phyloP scores from a whole-genome alignment of 2,797 vertebrate species.

The Thamnophis elegans region DNA sequence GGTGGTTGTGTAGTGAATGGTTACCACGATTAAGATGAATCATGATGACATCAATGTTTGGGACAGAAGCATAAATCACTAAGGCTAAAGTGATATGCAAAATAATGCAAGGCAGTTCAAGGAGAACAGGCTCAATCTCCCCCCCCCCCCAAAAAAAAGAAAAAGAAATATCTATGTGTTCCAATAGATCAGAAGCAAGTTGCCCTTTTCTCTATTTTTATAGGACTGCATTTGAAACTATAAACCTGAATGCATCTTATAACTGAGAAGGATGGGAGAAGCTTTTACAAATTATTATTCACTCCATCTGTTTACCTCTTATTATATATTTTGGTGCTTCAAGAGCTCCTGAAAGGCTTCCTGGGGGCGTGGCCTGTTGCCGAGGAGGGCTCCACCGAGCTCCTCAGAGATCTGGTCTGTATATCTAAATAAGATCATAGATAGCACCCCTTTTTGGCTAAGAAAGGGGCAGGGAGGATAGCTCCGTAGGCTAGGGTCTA shows the following conservation, averaged over 20 bases:
- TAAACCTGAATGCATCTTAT: not conserved
- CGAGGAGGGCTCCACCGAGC: no score
- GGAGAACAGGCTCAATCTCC: not conserved
- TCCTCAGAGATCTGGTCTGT: no score
- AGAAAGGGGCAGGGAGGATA: no score
- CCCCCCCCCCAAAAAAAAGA: not conserved
- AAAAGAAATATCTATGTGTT: not conserved
- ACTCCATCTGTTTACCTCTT: conserved; percentile 7
- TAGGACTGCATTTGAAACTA: not conserved
- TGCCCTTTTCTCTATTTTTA: not conserved
- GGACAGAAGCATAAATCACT: not conserved
- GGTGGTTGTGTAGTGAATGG: not conserved
- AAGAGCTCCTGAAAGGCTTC: conserved; percentile 12
- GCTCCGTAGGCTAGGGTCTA: no score
- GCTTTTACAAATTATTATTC: not conserved
- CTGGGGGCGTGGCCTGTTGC: no score
- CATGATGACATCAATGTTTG: not conserved
- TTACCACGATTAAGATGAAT: not conserved
- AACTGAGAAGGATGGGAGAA: not conserved
- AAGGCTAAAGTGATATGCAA: not conserved
- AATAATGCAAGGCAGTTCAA: not conserved
- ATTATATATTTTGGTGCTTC: not conserved
- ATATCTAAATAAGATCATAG: no score
- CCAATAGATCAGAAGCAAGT: not conserved
- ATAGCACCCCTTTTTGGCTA: no score